Conservation (phyloP, 2,797 vertebrate species). For the Varecia variegata region DNA sequence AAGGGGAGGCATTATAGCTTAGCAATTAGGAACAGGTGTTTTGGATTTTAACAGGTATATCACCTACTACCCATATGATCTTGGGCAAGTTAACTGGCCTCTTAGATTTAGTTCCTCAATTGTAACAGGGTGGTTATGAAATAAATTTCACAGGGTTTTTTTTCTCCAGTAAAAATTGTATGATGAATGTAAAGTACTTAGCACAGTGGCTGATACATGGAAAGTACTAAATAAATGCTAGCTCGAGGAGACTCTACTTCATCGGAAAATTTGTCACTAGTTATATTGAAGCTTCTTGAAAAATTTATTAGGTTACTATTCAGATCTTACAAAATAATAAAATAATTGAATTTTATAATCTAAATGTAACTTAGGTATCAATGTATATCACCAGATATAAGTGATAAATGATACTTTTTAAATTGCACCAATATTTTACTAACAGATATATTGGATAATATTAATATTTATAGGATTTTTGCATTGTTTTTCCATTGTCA, state of each 20-base stretch:
- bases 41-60: neutral
- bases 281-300: neutral
- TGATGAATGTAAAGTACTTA: neutral
- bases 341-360: neutral
- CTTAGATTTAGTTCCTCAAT: neutral
- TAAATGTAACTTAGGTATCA: neutral
- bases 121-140: neutral
- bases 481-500: neutral
- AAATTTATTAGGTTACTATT: neutral
- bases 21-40: neutral
- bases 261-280: neutral
- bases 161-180: neutral
- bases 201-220: neutral
- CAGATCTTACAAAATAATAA: neutral
- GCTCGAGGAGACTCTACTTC: neutral
- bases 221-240: neutral
- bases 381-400: neutral
- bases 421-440: neutral
- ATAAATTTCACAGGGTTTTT: neutral
- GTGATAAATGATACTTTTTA: neutral
- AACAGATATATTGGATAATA: neutral
- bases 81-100: neutral
- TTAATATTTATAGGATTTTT: neutral
- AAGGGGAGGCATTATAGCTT: neutral
- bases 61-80: neutral